Evolutionary conservation across 2,113 vertebrate genomes (phyloP).

Genomic region (Gymnogyps californianus): DNA sequence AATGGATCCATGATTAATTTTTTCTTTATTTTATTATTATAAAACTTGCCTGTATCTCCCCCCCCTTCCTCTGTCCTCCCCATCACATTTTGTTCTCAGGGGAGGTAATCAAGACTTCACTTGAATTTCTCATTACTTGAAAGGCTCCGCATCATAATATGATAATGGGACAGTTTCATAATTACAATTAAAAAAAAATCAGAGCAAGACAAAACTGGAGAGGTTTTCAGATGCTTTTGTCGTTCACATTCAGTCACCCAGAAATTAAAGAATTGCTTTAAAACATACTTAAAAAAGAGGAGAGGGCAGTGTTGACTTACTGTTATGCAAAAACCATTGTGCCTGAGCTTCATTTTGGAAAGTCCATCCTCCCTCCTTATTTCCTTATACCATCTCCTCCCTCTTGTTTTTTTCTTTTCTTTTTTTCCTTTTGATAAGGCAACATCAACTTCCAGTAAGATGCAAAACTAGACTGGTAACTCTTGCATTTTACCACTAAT

Average conservation of each 20-base stretch:
- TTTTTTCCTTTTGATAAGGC: neutral
- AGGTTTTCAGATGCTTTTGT: conserved; percentile 40
- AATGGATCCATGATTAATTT: conserved; percentile 62
- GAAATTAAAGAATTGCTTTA: conserved; percentile 23
- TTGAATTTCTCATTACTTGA: conserved; percentile 63
- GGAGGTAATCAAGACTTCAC: conserved; percentile 63
- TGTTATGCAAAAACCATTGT: neutral
- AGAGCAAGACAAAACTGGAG: conserved; percentile 5
- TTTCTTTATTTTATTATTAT: conserved; percentile 54
- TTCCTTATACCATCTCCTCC: neutral
- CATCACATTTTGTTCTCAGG: conserved; percentile 47
- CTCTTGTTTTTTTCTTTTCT: neutral
- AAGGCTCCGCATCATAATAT: conserved; percentile 56
- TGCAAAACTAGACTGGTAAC: neutral
- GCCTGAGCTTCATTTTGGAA: neutral
- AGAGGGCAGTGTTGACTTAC: neutral
- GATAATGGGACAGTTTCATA: conserved; percentile 59
- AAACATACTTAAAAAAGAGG: neutral
- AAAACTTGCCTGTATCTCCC: conserved; percentile 13
- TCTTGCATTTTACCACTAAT: neutral
- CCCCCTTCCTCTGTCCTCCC: neutral
- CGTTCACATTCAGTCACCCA: conserved; percentile 10
- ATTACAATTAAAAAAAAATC: conserved; percentile 22
- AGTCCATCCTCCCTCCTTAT: neutral
- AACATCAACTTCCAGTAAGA: neutral